Evolutionary conservation across 2,113 vertebrate genomes (phyloP).

Genomic region (Urocitellus parryii): DNA sequence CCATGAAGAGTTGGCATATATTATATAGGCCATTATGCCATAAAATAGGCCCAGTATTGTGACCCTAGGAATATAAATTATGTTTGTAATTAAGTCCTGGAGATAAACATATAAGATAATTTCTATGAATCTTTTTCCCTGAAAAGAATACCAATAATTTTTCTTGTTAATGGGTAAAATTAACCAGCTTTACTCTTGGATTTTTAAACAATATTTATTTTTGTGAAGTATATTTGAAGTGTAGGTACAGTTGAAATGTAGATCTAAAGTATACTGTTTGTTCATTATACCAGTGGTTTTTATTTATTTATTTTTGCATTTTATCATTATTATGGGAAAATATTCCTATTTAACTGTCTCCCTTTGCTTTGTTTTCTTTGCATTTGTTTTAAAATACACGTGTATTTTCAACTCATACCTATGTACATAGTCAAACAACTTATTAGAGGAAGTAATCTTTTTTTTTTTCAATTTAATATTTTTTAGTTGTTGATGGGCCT

Average conservation of each 20-base stretch:
- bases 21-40: not conserved
- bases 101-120: conserved; percentile 12
- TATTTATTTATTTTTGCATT: conserved; percentile 9
- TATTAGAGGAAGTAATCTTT: conserved; percentile 53
- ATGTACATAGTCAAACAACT: conserved; percentile 60
- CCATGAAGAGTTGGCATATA: not conserved
- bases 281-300: not conserved
- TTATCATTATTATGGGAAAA: conserved; percentile 34
- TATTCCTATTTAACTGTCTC: conserved; percentile 49
- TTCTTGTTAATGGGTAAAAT: conserved; percentile 40
- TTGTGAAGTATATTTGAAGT: conserved; percentile 39
- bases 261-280: conserved; percentile 2
- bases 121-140: conserved; percentile 4
- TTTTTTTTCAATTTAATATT: not conserved
- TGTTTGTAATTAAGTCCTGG: not conserved
- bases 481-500: too few species aligned
- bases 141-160: conserved; percentile 38
- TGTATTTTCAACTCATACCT: conserved; percentile 27
- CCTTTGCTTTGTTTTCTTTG: not conserved
- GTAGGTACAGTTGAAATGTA: not conserved
- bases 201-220: not conserved
- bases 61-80: not conserved
- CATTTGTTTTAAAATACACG: conserved; percentile 20
- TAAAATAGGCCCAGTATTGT: not conserved
- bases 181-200: conserved; percentile 20